These are phyloP conservation scores for Adrianichthys oophorus DNA, from an alignment of 2,797 vertebrate species.

Conservation along the genomic window DNA sequence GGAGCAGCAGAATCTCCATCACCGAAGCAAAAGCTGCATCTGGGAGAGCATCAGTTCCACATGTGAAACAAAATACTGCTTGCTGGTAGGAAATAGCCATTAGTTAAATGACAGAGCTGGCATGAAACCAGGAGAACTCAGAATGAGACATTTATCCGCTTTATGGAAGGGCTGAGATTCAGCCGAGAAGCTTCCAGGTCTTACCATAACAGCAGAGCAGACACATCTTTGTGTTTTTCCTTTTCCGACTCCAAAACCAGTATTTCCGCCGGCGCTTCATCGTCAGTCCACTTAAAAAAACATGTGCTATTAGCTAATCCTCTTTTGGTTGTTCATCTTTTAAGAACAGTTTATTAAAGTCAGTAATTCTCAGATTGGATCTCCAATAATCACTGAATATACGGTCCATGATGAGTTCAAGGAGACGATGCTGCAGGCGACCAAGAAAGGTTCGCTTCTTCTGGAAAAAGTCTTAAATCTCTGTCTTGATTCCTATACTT, in stretches of 20 bases:
- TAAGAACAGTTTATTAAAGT: slow-evolving; percentile 62
- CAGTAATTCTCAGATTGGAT: slow-evolving; percentile 32
- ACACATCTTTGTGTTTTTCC: slow-evolving; percentile 69
- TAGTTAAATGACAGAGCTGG: slow-evolving; percentile 18
- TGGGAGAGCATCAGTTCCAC: slow-evolving; percentile 26
- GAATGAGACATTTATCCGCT: slow-evolving; percentile 8
- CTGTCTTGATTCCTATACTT: slow-evolving; percentile 42
- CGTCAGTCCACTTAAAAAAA: slow-evolving; percentile 46
- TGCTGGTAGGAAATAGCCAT: slow-evolving; percentile 17
- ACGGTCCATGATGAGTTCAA: slow-evolving; percentile 55
- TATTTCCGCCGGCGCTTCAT: slow-evolving; percentile 80
- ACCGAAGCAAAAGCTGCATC: slow-evolving; percentile 14
- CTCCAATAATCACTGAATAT: slow-evolving; percentile 34
- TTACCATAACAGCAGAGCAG: slow-evolving; percentile 75
- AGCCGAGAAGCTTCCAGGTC: slow-evolving; percentile 32
- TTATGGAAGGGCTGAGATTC: neutral
- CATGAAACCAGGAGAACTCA: slow-evolving; percentile 3
- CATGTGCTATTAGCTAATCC: slow-evolving; percentile 12
- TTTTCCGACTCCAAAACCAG: slow-evolving; percentile 80
- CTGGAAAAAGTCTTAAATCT: slow-evolving; percentile 39
- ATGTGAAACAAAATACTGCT: slow-evolving; percentile 21
- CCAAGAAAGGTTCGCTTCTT: slow-evolving; percentile 27
- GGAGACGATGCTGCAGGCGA: slow-evolving; percentile 15
- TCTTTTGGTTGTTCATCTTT: slow-evolving; percentile 12
- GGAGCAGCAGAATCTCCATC: neutral